Evolutionary conservation across 2,797 vertebrate species (phyloP).

Genomic region (Selene dorsalis): DNA sequence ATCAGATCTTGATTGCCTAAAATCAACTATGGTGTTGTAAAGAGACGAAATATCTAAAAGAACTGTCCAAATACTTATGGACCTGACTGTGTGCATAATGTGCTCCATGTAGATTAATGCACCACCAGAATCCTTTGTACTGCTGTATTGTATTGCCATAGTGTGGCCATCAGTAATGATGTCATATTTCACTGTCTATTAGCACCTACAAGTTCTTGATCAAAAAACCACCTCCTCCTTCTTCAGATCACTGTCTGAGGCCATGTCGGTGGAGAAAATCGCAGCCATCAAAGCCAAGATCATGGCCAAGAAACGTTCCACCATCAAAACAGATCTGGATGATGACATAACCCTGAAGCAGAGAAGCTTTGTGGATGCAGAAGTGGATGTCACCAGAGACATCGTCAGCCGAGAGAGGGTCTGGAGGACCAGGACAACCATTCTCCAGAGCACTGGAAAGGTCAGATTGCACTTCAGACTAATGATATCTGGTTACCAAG

Average conservation of each 20-base stretch:
- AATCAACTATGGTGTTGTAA: too few species aligned
- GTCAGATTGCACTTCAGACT: slow-evolving; percentile 73
- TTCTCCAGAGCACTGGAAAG: slow-evolving; percentile 98
- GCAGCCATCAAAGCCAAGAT: slow-evolving; percentile 99
- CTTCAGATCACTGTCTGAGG: slow-evolving; percentile 95
- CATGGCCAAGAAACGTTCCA: slow-evolving; percentile 99
- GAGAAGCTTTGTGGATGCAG: slow-evolving; percentile 98
- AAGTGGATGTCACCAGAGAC: slow-evolving; percentile 97
- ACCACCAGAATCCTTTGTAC: neutral
- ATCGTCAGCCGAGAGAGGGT: slow-evolving; percentile 98
- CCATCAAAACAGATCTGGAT: slow-evolving; percentile 98
- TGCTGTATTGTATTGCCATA: neutral
- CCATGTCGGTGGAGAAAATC: slow-evolving; percentile 99
- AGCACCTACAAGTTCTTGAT: neutral
- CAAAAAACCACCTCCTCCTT: neutral
- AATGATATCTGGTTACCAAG: neutral
- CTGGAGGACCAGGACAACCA: slow-evolving; percentile 98
- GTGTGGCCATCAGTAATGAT: neutral
- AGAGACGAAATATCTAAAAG: too few species aligned
- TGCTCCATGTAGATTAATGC: neutral
- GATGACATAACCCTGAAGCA: slow-evolving; percentile 97
- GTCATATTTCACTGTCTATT: neutral
- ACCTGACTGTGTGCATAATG: neutral
- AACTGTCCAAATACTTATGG: too few species aligned
- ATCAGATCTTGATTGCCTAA: too few species aligned